Percentiles rank a stretch among this genome's conserved stretches.
phyloP scores from a whole-genome alignment of 1,140 invertebrate genomes.

The Drosophila hydei region DNA sequence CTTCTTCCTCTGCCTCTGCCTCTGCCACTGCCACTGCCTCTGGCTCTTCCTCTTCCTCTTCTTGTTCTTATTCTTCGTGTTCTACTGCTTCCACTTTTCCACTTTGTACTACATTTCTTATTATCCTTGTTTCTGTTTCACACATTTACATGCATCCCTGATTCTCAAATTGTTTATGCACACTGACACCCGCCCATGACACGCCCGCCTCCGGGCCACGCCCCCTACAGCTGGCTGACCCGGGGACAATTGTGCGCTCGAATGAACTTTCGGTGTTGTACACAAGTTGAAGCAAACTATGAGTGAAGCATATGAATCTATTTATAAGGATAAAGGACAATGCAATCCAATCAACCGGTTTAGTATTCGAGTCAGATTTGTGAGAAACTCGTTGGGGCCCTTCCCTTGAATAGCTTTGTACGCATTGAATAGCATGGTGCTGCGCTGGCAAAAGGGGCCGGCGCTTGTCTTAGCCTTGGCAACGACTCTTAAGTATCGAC shows the following conservation, averaged over 20 bases:
- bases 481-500: too few relatives aligned
- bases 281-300: constrained; percentile 18
- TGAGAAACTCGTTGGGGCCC: neutral
- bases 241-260: constrained; percentile 18
- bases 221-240: neutral
- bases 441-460: too few relatives aligned
- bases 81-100: neutral
- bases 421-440: neutral
- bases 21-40: neutral
- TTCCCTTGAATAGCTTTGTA: neutral
- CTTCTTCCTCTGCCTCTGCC: too few relatives aligned
- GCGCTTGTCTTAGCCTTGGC: too few relatives aligned
- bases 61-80: neutral
- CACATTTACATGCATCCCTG: constrained; percentile 39
- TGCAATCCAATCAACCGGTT: constrained; percentile 21
- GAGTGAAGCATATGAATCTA: constrained; percentile 16
- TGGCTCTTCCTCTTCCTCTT: neutral
- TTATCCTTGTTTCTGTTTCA: constrained; percentile 29
- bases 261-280: constrained; percentile 16
- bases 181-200: constrained; percentile 2
- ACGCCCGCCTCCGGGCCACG: neutral
- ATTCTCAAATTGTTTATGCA: constrained; percentile 35
- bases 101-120: neutral
- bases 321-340: constrained; percentile 21
- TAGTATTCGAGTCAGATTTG: constrained; percentile 10